Evolutionary conservation across 2,113 vertebrate species (phyloP), one percentile per base, ranked within the genome.

Genomic region (Dasyornis broadbenti): DNA sequence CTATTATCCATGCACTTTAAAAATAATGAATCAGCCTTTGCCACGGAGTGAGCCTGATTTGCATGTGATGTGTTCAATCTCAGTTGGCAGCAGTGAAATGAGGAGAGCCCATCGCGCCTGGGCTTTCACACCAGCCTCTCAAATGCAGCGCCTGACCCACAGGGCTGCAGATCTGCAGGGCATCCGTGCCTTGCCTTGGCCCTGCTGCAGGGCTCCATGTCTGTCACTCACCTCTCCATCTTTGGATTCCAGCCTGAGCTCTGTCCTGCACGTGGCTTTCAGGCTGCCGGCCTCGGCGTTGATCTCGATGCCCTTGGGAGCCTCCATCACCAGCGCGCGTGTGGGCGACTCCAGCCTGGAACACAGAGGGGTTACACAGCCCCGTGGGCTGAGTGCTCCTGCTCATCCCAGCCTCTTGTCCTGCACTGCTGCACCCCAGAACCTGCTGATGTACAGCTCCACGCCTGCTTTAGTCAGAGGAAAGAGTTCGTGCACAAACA

Each of bases 181-280:
- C 17, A 50, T 8, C 52, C 13, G 69, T 3, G 64, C 7, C 42
- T 26, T 13, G 31, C 11, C 60, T 20, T 8, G 42, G 7, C 66
- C 52, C 35, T 33, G 30, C 61, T 65, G 73, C 72, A 53, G n/a
- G 35, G 26, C 31, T 45, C 4, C 39, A 16, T 0, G 2, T 21
- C 47, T 26, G 56, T 37, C 1, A 1, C 97, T 94, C 94, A 99
- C 99, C 99, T 99, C 99, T 98, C 99, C 99, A 3, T 99, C 99
- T 98, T 99, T 99, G 96, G 99, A 99, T 97, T 99, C 99, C 98
- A 99, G 98, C 56, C 98, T 98, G 95, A 99, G 98, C 97, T 99
- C 99, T 37, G 98, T 99, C 97, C 99, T 98, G 98, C 99, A 99
- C 3, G 98, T 99, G 91, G 99, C 99, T 96, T 99, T 98, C 95